phyloP scores from a whole-genome alignment of 2,113 vertebrate genomes.

The Coracopsis vasa region DNA sequence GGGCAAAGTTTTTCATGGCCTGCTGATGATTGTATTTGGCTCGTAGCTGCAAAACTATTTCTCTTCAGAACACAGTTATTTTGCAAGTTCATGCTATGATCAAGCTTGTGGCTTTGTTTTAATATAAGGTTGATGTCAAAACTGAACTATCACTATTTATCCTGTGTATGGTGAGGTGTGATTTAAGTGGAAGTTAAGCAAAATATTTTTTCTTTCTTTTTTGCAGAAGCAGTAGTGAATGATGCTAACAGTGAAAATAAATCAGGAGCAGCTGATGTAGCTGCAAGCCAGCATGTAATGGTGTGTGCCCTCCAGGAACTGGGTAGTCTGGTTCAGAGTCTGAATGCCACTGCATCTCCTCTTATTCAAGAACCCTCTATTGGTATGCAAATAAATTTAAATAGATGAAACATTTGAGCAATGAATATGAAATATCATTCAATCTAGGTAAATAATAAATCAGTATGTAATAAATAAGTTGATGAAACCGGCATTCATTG shows the following conservation, averaged over 20 bases:
- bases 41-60: background rate
- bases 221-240: constrained; percentile 92
- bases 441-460: background rate
- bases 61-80: accelerated
- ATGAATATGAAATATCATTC: background rate
- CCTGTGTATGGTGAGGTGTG: background rate
- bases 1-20: background rate
- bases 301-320: constrained; percentile 97
- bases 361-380: constrained; percentile 96
- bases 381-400: constrained; percentile 73
- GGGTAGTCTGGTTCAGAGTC: constrained; percentile 94
- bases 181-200: background rate
- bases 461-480: background rate
- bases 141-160: background rate
- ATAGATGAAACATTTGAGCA: background rate
- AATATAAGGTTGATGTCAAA: background rate
- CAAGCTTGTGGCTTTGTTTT: background rate
- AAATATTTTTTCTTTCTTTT: background rate
- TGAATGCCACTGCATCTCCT: constrained; percentile 93
- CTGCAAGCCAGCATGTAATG: constrained; percentile 97
- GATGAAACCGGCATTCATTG: background rate
- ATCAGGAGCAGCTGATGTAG: constrained; percentile 90
- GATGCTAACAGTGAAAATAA: constrained; percentile 94
- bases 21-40: background rate
- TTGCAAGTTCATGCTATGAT: background rate